Conservation (phyloP, 37 sponge, comb jelly and placozoan species). For the Dysidea cf. avara region DNA sequence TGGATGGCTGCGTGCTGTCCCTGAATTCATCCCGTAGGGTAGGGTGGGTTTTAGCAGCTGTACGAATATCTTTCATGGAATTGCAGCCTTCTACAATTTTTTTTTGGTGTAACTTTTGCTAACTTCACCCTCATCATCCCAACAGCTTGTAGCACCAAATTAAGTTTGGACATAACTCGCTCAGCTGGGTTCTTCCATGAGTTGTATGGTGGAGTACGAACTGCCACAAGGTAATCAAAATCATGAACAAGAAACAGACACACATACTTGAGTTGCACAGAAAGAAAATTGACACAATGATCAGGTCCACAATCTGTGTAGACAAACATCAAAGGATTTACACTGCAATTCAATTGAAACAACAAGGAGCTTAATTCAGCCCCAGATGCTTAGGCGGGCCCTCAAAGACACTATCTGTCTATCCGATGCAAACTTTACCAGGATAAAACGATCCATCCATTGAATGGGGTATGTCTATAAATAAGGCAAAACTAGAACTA, state of each 20-base stretch:
- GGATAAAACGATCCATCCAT: constrained; percentile 29
- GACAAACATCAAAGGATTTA: background rate
- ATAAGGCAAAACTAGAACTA: background rate
- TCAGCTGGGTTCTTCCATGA: constrained; percentile 32
- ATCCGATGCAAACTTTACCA: constrained; percentile 17
- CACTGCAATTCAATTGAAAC: background rate
- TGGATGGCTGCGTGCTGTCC: constrained; percentile 16
- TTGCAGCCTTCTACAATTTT: constrained; percentile 6
- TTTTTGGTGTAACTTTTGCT: background rate
- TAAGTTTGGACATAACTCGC: constrained; percentile 29
- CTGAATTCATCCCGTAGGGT: background rate
- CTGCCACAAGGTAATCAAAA: constrained; percentile 24
- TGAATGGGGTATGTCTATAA: constrained; percentile 5
- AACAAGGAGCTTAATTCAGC: constrained; percentile 6
- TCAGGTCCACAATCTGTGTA: constrained; percentile 14
- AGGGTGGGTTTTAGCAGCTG: constrained; percentile 9
- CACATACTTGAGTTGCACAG: background rate
- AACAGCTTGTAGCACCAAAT: constrained; percentile 17
- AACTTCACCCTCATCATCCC: constrained; percentile 3
- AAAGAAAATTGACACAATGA: constrained; percentile 9
- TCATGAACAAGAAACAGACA: constrained; percentile 11
- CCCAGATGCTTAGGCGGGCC: background rate
- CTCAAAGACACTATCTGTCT: constrained; percentile 19
- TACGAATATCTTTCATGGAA: constrained; percentile 1
- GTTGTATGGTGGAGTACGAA: constrained; percentile 35